A percentile compares a stretch with the other conserved stretches of the same genome.
phyloP scores from a whole-genome alignment of 2,113 vertebrate species.

The Protobothrops flavoviridis region DNA sequence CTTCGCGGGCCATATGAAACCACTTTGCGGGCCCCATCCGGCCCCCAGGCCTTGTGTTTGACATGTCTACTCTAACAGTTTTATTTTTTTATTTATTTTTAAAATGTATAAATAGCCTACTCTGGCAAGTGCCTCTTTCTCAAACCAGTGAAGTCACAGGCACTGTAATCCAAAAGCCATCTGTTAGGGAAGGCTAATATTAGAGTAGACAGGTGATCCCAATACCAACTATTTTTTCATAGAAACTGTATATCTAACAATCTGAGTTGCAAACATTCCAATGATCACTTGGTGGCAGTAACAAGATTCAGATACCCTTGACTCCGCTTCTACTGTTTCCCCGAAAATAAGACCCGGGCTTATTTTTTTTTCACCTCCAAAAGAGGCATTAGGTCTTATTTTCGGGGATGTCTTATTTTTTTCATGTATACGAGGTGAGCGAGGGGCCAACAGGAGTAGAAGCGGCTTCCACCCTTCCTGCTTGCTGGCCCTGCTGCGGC shows the following conservation, averaged over 20 bases:
- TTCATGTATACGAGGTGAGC: no score
- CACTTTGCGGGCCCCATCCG: no score
- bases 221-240: neutral
- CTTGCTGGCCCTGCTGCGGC: no score
- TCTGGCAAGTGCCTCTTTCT: neutral
- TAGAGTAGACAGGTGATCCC: neutral
- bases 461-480: no score
- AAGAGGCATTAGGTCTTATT: no score
- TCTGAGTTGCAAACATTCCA: neutral
- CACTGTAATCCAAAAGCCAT: neutral
- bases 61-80: no score
- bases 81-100: neutral
- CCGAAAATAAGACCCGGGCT: no score
- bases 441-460: no score
- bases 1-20: no score
- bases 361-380: no score
- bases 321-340: neutral
- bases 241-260: neutral
- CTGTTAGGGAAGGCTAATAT: neutral
- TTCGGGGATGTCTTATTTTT: no score
- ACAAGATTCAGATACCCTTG: neutral
- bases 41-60: no score
- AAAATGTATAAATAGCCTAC: neutral
- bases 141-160: neutral
- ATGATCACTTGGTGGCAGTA: neutral